Evolutionary conservation across 2,113 vertebrate genomes (phyloP).

Genomic region (Heloderma charlesbogerti): DNA sequence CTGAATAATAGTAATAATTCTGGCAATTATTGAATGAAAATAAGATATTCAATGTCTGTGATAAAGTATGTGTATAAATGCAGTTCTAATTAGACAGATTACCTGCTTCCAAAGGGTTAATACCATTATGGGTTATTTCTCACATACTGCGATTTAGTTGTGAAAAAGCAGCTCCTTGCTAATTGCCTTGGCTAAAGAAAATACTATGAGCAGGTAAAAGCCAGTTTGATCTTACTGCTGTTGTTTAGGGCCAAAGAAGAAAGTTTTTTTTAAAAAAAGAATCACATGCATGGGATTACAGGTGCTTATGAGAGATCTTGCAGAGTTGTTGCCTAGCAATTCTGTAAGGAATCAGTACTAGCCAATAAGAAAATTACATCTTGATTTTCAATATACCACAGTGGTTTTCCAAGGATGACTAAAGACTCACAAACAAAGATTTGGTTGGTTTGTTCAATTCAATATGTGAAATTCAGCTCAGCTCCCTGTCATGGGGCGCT

Average conservation of each 20-base stretch:
- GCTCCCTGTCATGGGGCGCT: too few relatives aligned
- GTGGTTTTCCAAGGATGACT: slow-evolving; percentile 71
- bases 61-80: too few relatives aligned
- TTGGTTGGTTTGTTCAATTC: neutral
- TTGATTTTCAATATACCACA: slow-evolving; percentile 82
- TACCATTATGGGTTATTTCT: slow-evolving; percentile 64
- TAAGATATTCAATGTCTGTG: too few relatives aligned
- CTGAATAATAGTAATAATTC: too few relatives aligned
- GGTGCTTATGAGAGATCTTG: slow-evolving; percentile 77
- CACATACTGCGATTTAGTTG: slow-evolving; percentile 65
- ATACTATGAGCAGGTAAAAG: slow-evolving; percentile 75
- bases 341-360: slow-evolving; percentile 61
- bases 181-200: slow-evolving; percentile 71
- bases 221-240: slow-evolving; percentile 79
- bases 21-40: too few relatives aligned
- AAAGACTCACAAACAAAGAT: neutral
- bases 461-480: neutral
- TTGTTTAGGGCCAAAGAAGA: slow-evolving; percentile 87
- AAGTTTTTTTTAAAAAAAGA: slow-evolving; percentile 77
- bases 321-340: slow-evolving; percentile 86
- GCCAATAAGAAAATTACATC: slow-evolving; percentile 62
- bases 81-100: neutral
- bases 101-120: slow-evolving; percentile 61
- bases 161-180: slow-evolving; percentile 61
- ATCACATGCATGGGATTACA: slow-evolving; percentile 67